Evolutionary conservation across 2,113 vertebrate species (phyloP), one percentile per base, ranked within the genome.

Genomic region (Strix aluco): DNA sequence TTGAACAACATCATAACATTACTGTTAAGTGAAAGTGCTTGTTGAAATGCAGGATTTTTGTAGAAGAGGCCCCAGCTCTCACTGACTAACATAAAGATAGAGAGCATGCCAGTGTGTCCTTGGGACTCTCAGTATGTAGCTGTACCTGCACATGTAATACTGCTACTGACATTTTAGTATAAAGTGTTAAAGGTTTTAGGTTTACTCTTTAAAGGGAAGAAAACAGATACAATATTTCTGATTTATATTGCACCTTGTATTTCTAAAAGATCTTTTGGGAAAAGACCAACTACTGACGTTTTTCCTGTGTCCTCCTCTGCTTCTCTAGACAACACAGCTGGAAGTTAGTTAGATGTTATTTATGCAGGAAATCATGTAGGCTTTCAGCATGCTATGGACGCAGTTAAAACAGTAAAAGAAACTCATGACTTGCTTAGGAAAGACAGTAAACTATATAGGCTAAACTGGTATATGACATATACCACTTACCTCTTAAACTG

Each of bases 71-170:
- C 22, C 23, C n/a, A 63, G 52, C 23, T 87, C 26, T 32, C 36
- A 22, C 27, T 77, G 63, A 42, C 5, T 58, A 17, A 61, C 0
- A 0, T 21, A 57, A 85, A 18, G 49, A 42, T 12, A 55, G 58
- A 65, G 51, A 81, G 5, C 20, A 27, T 29, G 19, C 27, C 58
- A 30, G 10, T 9, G 7, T 51, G 34, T 79, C 49, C 40, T 84
- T 63, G 42, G 14, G 66, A 55, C 9, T 4, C 25, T 51, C 27
- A 7, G 4, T 49, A 11, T 20, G 17, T n/a, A 42, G 55, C 59
- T 74, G 42, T 42, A 72, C 36, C 38, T 95, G 71, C 40, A 46
- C 2, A 25, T 27, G 22, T n/a, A 88, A 79, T 81, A 20, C 26
- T 13, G 5, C 30, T 87, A 79, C 78, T 54, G 34, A 2, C 5